Base-by-base conservation (phyloP, 2,113 vertebrate genomes). In the Anser brachyrhynchus region DNA sequence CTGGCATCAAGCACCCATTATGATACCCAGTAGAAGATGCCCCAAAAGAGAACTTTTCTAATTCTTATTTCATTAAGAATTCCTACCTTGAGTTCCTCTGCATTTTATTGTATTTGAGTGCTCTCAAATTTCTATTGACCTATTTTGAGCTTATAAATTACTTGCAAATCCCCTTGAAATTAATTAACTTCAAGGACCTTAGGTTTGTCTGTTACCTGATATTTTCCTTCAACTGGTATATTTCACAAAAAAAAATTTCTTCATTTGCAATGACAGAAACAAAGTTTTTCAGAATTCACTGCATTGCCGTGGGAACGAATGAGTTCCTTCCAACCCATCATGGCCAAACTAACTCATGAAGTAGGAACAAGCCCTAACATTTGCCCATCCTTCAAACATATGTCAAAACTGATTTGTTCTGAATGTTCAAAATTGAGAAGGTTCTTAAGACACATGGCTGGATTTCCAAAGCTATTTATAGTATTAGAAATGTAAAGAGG, bases 351-450 rank as follows among this genome's bases (percentile, higher is more conserved):
- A 86, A 91, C 94, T 86, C 79, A 59, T 90, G 88, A 95, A 95
- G 95, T 51, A 87, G 88, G 85, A 94, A 95, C 90, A 94, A 96
- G 90, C 57, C 88, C 83, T 96, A 96, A 96, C 90, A 93, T 95
- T 93, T 96, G 92, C 85, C 75, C 65, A 51, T 92, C 86, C 87
- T 89, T 95, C 92, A 95, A 93, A 90, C 65, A 46, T 62, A 79
- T 3, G 8, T 93, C 90, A 92, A 88, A 96, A 89, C 28, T 70
- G 90, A 88, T 93, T 74, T 16, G 49, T 57, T 94, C 76, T 81
- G 89, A 94, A 95, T 79, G 73, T 86, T 95, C 76, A 94, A 91
- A 94, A 86, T 72, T 51, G 69, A 89, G 76, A 90, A 86, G 73
- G 93, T 94, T 80, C 37, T 67, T 78, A 84, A 44, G 70, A 93